phyloP scores from a whole-genome alignment of 2,113 vertebrate genomes.

The Gracilinanus agilis region DNA sequence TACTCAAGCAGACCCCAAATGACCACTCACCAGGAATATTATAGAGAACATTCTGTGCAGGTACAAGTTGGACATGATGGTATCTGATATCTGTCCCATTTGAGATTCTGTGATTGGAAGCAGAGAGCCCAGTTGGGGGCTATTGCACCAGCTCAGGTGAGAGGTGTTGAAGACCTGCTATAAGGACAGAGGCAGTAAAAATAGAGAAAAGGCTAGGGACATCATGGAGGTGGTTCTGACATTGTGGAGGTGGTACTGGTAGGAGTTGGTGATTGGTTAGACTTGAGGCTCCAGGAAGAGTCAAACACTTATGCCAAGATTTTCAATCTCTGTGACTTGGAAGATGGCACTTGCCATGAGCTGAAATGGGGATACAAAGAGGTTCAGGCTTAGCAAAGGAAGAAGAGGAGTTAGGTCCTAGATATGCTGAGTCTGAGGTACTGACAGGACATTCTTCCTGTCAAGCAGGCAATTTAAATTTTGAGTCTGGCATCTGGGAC shows the following conservation, averaged over 20 bases:
- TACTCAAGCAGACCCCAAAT: not conserved
- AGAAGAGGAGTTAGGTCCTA: not conserved
- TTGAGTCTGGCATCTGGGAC: not conserved
- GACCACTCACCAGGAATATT: not conserved
- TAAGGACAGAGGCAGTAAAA: not conserved
- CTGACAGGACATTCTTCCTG: not conserved
- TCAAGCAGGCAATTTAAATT: not conserved
- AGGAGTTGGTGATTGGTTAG: not conserved
- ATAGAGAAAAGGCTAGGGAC: not conserved
- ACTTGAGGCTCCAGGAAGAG: not conserved
- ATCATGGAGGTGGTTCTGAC: no score
- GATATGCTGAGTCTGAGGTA: not conserved
- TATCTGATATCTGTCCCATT: not conserved
- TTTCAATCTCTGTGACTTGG: not conserved
- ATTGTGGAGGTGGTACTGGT: not conserved
- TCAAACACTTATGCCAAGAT: not conserved
- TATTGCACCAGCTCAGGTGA: not conserved
- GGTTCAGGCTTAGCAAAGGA: not conserved
- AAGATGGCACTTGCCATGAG: not conserved
- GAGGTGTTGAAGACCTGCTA: not conserved
- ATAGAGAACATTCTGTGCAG: not conserved
- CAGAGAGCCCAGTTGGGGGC: not conserved
- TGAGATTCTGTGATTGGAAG: not conserved
- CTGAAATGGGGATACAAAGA: not conserved
- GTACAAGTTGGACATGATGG: not conserved